Base-by-base conservation (phyloP, 2,888 invertebrate species). In the Acronicta psi region DNA sequence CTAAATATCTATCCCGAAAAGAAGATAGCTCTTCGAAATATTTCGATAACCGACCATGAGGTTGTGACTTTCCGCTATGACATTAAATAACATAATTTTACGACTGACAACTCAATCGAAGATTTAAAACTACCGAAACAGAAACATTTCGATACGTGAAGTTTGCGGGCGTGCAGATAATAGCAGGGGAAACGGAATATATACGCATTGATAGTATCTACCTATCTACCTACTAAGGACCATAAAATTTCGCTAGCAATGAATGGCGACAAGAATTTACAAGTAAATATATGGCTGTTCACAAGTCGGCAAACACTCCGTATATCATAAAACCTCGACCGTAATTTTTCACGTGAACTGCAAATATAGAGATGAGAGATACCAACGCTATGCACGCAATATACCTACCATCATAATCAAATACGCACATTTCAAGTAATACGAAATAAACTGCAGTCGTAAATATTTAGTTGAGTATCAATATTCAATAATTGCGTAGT, bases 201-300 rank as follows among this genome's bases (percentile, higher is more conserved):
- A 71, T 64, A 69, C 60, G 52, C 59, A 59, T 59, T 53, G 51
- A 31, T 31, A 13, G 3, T 31, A 29, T 13, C 49, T 64, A 54
- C 20, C 59, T 61, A 40, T 16, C 56, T 63, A 55, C 49, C 49
- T 58, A 38, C 55, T 51, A 14, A 29, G 47, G 52, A 64, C 64
- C 54, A 74, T 79, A 81, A 82, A 81, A 62, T 75, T 76, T 73
- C 79, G 66, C 79, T 69, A 66, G 50, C 53, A 63, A 44, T 73
- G 72, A 77, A 72, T 65, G 68, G 44, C 66, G 81, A 83, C 82
- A 80, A 81, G 69, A 68, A 73, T 74, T 79, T 77, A 75, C 75
- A 74, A 74, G 71, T 68, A 77, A 81, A 79, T 74, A 77, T 77
- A 72, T 65, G 65, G 36, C 56, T 63, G 67, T 72, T 72, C 62